phyloP scores from a whole-genome alignment of 2,888 invertebrate species.

The Philhelius pedissequus region DNA sequence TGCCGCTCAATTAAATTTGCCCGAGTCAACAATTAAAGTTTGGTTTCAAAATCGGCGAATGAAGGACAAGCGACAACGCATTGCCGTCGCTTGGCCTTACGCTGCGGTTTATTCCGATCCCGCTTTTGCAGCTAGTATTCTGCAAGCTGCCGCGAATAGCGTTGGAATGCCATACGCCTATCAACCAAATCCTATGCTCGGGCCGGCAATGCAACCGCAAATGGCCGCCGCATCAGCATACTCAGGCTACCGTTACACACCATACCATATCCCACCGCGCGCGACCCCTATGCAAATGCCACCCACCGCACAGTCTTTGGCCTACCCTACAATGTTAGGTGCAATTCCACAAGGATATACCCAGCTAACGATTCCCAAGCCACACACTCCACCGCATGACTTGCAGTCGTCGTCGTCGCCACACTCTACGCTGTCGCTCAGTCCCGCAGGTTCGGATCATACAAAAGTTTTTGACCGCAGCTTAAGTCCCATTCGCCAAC shows the following conservation, averaged over 20 bases:
- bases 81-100: conserved; percentile 97
- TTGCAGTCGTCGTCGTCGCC: conserved; percentile 78
- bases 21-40: conserved; percentile 99
- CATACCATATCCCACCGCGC: conserved; percentile 80
- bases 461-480: conserved; percentile 77
- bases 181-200: conserved; percentile 81
- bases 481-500: conserved; percentile 73
- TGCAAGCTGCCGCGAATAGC: conserved; percentile 92
- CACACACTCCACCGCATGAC: conserved; percentile 78
- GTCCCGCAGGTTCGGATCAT: conserved; percentile 78
- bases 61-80: conserved; percentile 96
- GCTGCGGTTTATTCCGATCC: conserved; percentile 96
- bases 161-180: conserved; percentile 84
- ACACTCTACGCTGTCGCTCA: conserved; percentile 78
- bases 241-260: conserved; percentile 79
- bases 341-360: conserved; percentile 73
- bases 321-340: conserved; percentile 71
- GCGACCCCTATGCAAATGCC: conserved; percentile 76
- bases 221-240: conserved; percentile 73
- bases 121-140: conserved; percentile 93
- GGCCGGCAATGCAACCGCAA: conserved; percentile 80
- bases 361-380: conserved; percentile 74
- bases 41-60: conserved; percentile 87
- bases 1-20: conserved; percentile 93
- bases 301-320: conserved; percentile 71